phyloP scores from a whole-genome alignment of 2,888 invertebrate genomes.

The Campopleginae sp. region DNA sequence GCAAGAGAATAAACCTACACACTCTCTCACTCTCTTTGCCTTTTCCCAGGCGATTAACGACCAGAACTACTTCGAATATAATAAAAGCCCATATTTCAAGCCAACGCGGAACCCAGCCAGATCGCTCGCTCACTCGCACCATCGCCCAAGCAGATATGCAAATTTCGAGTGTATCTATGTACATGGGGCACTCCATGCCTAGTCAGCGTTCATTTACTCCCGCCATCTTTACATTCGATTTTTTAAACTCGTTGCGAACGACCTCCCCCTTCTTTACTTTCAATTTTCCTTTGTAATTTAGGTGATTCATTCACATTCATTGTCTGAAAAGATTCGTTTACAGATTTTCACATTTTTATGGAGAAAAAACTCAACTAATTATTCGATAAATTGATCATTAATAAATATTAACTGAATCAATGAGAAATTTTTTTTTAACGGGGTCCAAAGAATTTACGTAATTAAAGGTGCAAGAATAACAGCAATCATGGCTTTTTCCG shows the following conservation, averaged over 20 bases:
- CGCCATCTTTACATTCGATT: not conserved
- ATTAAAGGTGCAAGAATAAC: not conserved
- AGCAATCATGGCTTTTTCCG: not conserved
- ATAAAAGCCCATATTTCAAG: slow-evolving; percentile 80
- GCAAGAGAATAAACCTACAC: not conserved
- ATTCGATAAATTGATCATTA: no score
- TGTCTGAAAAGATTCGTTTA: no score
- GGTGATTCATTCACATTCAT: no score
- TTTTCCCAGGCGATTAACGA: slow-evolving; percentile 73
- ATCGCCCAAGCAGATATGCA: slow-evolving; percentile 78
- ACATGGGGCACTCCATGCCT: not conserved
- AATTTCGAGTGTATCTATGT: slow-evolving; percentile 75
- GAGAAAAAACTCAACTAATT: no score
- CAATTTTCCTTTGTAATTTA: no score
- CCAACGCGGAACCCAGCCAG: slow-evolving; percentile 64
- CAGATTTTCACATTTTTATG: no score
- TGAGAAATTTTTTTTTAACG: not conserved
- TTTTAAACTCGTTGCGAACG: not conserved
- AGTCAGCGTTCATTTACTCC: not conserved
- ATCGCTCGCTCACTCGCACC: slow-evolving; percentile 54
- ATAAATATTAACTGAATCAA: not conserved
- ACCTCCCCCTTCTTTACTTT: no score
- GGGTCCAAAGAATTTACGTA: not conserved
- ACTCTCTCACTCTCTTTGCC: slow-evolving; percentile 39
- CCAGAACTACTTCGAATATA: slow-evolving; percentile 76